Percentiles rank a stretch among this genome's conserved stretches.
Evolutionary conservation across 2,888 invertebrate genomes (phyloP).

Genomic region (Xanthostigma xanthostigma): DNA sequence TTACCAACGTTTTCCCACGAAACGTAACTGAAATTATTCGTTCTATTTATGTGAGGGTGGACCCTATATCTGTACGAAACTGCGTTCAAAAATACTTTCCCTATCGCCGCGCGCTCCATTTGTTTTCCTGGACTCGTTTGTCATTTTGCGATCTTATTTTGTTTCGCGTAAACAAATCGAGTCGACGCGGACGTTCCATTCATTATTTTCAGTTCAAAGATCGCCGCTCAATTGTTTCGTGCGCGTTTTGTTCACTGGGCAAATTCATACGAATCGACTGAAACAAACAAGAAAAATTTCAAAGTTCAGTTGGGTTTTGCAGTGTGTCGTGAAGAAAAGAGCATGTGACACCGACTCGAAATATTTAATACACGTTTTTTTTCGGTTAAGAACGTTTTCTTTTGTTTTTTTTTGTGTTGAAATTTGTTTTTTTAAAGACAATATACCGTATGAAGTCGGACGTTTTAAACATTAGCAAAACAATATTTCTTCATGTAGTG

Average conservation of each 20-base stretch:
- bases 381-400: not conserved
- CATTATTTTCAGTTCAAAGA: conserved; percentile 8
- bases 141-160: not conserved
- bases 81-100: not conserved
- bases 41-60: not conserved
- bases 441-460: too few relatives aligned
- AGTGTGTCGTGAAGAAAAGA: conserved; percentile 13
- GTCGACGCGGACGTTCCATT: conserved; percentile 7
- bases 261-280: conserved; percentile 8
- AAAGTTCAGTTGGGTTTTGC: conserved; percentile 12
- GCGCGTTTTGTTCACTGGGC: not conserved
- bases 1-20: conserved; percentile 6
- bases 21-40: conserved; percentile 6
- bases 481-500: too few relatives aligned
- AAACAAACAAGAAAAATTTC: conserved; percentile 13
- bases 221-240: too few relatives aligned
- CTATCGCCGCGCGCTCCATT: not conserved
- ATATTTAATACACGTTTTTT: too few relatives aligned
- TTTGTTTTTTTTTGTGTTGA: conserved; percentile 5
- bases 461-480: too few relatives aligned
- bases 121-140: not conserved
- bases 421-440: not conserved
- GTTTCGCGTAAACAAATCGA: conserved; percentile 1
- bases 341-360: conserved; percentile 7
- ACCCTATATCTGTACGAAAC: not conserved